Evolutionary conservation across 1,140 invertebrate genomes (phyloP), one percentile per base, ranked within the genome.

Genomic region (Drosophila trapezifrons): DNA sequence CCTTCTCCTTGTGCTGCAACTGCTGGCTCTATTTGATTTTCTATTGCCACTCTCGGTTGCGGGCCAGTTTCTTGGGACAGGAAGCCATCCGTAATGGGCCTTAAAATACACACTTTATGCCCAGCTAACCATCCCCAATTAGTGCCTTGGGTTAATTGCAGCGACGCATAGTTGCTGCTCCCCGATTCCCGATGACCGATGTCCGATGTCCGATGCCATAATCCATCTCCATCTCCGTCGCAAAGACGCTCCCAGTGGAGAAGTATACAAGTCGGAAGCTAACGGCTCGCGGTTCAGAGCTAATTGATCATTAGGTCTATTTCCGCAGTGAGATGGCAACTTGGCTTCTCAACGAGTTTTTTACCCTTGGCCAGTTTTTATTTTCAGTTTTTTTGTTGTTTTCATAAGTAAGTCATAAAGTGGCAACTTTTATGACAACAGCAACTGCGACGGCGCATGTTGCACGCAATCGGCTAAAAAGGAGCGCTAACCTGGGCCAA

Each of bases 291-390:
- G 59, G 38, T 58, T 76, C 67, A 62, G 73, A 89, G 86, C 85
- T 89, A 89, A 89, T 89, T 89, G 84, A 89, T 89, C 84, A 89
- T 89, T 89, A 89, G 87, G 73, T 84, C 80, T 72, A 80, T 89
- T 89, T 89, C 84, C 84, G 85, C 77, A 77, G 43, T 76, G 60
- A 77, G 73, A 73, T 80, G 77, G 57, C 63, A 66, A 63, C 49
- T 57, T 52, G 38, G 15, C 63, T 56, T 51, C 56, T 63, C 59
- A 35, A 38, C 37, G 51, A 58, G 69, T 71, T 46, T 55, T 69
- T 57, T 49, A 32, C 67, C 42, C 51, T 49, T 35, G 18, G 32
- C 35, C 49, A 35, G 52, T 37, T 57, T 27, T 15, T 13, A 59
- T 42, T 62, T 62, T 15, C 49, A 12, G 32, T 63, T 46, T 20